These are phyloP conservation scores for Takifugu ocellatus DNA, from an alignment of 2,797 vertebrate species.

Conservation along the genomic window DNA sequence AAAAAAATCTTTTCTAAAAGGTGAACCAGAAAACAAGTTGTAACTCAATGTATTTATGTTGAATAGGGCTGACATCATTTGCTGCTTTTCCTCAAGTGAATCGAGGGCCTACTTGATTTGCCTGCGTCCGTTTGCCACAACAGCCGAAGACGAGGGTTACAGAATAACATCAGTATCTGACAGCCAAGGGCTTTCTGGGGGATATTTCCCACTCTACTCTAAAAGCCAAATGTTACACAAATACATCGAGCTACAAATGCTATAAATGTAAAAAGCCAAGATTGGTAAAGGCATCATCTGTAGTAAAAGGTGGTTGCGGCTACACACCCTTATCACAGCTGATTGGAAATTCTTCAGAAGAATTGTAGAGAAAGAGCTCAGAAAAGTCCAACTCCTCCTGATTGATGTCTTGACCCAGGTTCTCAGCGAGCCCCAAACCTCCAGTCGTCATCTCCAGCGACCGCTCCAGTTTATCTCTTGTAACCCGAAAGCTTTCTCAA, in stretches of 20 bases:
- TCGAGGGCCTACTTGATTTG: neutral
- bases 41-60: too few relatives aligned
- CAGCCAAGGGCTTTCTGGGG: slow-evolving; percentile 12
- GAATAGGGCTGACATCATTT: neutral
- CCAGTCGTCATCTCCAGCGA: slow-evolving; percentile 57
- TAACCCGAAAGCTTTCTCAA: neutral
- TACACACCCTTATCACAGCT: slow-evolving; percentile 81
- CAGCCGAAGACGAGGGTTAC: neutral
- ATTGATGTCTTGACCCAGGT: slow-evolving; percentile 63
- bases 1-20: too few relatives aligned
- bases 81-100: neutral
- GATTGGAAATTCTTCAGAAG: slow-evolving; percentile 70
- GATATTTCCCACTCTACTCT: neutral
- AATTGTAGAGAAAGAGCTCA: slow-evolving; percentile 82
- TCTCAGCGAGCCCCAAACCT: slow-evolving; percentile 54
- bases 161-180: slow-evolving; percentile 25
- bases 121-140: neutral
- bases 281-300: neutral
- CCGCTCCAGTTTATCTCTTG: neutral
- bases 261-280: too few relatives aligned
- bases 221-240: slow-evolving; percentile 1
- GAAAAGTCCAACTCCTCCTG: slow-evolving; percentile 90
- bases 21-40: too few relatives aligned
- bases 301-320: neutral
- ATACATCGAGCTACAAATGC: neutral